phyloP scores from a whole-genome alignment of 2,888 invertebrate species.

The Branchinecta sandiegonensis region DNA sequence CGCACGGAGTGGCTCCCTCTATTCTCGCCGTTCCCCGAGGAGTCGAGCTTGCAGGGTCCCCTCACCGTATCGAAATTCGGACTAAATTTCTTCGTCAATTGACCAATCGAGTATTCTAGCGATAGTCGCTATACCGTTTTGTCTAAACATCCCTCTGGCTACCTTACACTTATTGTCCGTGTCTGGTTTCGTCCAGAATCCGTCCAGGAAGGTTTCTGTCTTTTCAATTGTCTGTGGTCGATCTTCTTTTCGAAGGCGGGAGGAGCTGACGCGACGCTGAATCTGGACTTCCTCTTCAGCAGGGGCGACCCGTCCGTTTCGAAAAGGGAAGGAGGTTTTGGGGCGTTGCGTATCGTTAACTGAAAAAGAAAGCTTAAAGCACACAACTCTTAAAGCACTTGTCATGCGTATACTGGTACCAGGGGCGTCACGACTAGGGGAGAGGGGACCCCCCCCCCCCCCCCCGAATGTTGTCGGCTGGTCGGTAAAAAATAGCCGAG shows the following conservation, averaged over 20 bases:
- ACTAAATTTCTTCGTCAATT: background rate
- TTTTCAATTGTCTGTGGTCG: constrained; percentile 11
- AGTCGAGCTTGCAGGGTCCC: too few relatives aligned
- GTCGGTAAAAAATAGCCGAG: too few relatives aligned
- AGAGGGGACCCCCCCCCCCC: too few relatives aligned
- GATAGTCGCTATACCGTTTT: constrained; percentile 9
- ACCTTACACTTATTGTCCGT: constrained; percentile 9
- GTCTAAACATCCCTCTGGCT: background rate
- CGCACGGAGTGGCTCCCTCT: too few relatives aligned
- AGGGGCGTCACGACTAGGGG: too few relatives aligned
- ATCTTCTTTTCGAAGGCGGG: background rate
- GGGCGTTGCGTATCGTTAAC: background rate
- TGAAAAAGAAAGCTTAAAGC: too few relatives aligned
- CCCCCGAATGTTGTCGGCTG: too few relatives aligned
- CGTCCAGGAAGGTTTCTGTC: background rate
- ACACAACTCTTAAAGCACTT: too few relatives aligned
- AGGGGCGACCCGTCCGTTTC: background rate
- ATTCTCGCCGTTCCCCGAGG: too few relatives aligned
- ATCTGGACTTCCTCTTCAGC: background rate
- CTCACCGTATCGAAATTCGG: too few relatives aligned
- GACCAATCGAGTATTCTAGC: constrained; percentile 1
- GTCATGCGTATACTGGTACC: too few relatives aligned
- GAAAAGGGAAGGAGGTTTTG: background rate
- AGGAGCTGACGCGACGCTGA: background rate
- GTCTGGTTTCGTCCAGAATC: constrained; percentile 2